A percentile compares a stretch with the other conserved stretches of the same genome.
Conservation (phyloP, 2,888 invertebrate species). For the Xylota segnis region DNA sequence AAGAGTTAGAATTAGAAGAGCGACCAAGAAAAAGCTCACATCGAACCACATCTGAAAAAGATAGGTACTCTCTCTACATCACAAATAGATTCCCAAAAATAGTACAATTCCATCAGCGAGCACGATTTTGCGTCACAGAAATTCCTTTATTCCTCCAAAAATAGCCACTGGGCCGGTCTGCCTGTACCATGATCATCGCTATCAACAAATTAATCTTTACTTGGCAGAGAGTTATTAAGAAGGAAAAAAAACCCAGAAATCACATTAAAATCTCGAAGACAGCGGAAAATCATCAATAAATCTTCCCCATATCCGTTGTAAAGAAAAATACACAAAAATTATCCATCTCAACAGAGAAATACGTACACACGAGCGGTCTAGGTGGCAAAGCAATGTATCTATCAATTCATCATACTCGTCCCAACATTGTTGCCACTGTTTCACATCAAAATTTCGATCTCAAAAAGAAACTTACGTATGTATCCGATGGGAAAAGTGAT, state of each 20-base stretch:
- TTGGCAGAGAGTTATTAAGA: conserved; percentile 31
- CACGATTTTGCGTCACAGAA: conserved; percentile 57
- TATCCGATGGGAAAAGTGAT: conserved; percentile 12
- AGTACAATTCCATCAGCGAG: conserved; percentile 53
- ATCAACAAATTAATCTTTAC: conserved; percentile 60
- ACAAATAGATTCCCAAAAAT: conserved; percentile 43
- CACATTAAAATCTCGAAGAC: conserved; percentile 63
- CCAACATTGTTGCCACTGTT: not conserved
- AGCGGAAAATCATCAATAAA: conserved; percentile 68
- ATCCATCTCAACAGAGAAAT: conserved; percentile 29
- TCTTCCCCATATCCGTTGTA: conserved; percentile 41
- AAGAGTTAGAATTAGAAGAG: too few relatives aligned
- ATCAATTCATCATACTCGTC: conserved; percentile 41
- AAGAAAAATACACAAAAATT: conserved; percentile 14
- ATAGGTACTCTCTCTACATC: conserved; percentile 19
- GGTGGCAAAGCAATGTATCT: conserved; percentile 50
- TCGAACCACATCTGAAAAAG: not conserved
- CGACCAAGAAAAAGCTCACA: too few relatives aligned
- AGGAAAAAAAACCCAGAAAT: conserved; percentile 15
- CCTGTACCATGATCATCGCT: conserved; percentile 23
- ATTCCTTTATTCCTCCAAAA: conserved; percentile 57
- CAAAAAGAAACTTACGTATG: conserved; percentile 15
- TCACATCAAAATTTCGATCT: conserved; percentile 35
- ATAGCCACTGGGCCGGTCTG: conserved; percentile 23
- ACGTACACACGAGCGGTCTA: not conserved